Evolutionary conservation across 1,140 invertebrate genomes (phyloP).

Genomic region (Sarcophaga bullata): DNA sequence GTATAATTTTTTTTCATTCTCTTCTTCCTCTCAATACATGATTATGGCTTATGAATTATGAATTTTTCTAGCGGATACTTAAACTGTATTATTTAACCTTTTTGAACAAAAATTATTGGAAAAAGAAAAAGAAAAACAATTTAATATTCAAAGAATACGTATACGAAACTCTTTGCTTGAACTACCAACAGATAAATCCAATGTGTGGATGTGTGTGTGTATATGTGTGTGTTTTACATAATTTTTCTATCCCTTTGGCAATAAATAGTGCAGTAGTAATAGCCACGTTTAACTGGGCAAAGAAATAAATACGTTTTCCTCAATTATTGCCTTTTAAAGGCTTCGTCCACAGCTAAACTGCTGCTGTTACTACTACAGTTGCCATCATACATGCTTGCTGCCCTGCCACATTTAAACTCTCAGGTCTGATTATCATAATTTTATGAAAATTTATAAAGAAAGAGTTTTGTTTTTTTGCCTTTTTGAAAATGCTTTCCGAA

Average conservation of each 20-base stretch:
- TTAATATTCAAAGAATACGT: no score
- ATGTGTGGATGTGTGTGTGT: no score
- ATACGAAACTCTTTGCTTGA: not conserved
- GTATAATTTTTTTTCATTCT: no score
- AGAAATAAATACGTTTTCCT: not conserved
- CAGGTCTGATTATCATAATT: not conserved
- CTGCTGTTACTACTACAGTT: no score
- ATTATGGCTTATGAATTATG: slow-evolving; percentile 32
- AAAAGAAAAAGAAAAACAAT: not conserved
- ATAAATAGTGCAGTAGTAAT: no score
- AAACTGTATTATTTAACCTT: slow-evolving; percentile 30
- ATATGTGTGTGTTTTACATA: no score
- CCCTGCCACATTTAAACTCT: not conserved
- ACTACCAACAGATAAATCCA: not conserved
- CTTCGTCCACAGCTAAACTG: no score
- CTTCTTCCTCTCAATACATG: no score
- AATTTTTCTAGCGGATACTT: slow-evolving; percentile 39
- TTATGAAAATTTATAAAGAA: slow-evolving; percentile 1
- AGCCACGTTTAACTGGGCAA: not conserved
- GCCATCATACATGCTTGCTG: not conserved
- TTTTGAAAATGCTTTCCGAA: not conserved
- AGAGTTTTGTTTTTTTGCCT: not conserved
- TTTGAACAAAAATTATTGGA: not conserved
- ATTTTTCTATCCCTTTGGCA: no score
- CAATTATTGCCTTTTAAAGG: not conserved